Base-by-base conservation (phyloP, 2,888 invertebrate genomes). In the Drosophila neutralis region DNA sequence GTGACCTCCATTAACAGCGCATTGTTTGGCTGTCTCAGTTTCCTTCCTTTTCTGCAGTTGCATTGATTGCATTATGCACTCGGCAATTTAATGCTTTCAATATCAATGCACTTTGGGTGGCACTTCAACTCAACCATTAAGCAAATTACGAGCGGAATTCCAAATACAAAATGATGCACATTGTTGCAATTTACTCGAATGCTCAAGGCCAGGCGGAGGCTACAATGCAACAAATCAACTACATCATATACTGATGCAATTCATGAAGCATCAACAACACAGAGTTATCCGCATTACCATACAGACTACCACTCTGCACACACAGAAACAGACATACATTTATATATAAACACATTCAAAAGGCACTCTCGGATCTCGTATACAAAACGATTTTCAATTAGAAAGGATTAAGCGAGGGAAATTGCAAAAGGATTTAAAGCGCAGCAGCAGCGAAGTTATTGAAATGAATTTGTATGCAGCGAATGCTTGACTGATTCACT, bases 301-400 rank as follows among this genome's bases (percentile, higher is more conserved):
- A 40, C 36, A 51, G 31, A 36, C 38, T 66, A 21, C 45, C 24
- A 8, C 7, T 4, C 2, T 1, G 45, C 27, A 31, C 11, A n/a
- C 31, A 10, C n/a, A 24, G 4, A 45, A 18, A 57, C 27, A 24
- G n/a, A 51, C 52, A 27, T 48, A 29, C n/a, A 33, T 33, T 33
- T 4, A 51, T 33, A 53, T 31, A 53, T 11, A 54, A 24, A 51
- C 54, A 69, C 36, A 79, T 48, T 51, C 40, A 31, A 70, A 80
- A 70, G 71, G 65, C 77, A 80, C 77, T 76, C 80, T 63, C 72
- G 70, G 63, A 68, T 58, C 74, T 78, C 69, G 69, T 75, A 68
- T 69, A 77, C 83, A 87, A 83, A 76, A 81, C 87, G 79, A 82
- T 84, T 90, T 87, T 87, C 90, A 87, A 87, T 87, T 87, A 87